These are phyloP conservation scores for Rattus norvegicus DNA, from an alignment of 2,113 vertebrate genomes.

Conservation along the genomic window DNA sequence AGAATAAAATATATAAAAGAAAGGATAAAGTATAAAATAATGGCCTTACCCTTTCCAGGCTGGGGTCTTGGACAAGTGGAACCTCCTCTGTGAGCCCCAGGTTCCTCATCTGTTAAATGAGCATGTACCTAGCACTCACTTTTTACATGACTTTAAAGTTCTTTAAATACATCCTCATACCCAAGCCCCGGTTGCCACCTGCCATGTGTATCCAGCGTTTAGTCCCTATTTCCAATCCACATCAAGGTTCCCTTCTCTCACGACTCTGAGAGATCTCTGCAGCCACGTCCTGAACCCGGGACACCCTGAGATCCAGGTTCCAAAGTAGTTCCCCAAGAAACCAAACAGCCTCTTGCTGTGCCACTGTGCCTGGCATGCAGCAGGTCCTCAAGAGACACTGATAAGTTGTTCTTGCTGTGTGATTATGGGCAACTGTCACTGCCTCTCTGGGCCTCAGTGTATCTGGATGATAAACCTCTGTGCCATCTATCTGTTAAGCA, in stretches of 20 bases:
- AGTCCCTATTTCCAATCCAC: neutral
- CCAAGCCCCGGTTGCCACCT: no score
- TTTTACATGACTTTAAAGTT: neutral
- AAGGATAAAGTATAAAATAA: neutral
- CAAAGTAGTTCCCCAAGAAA: neutral
- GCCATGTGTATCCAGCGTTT: neutral
- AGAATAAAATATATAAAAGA: neutral
- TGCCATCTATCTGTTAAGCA: neutral
- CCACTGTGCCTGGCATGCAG: fast-evolving
- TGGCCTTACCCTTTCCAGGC: neutral
- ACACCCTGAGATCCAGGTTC: neutral
- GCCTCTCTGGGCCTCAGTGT: neutral
- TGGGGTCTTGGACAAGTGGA: neutral
- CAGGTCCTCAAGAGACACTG: neutral
- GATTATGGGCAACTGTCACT: neutral
- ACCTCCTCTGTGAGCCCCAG: neutral
- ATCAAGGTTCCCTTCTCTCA: neutral
- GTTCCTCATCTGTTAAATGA: slow-evolving; percentile 24
- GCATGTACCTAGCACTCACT: neutral
- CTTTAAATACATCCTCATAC: neutral
- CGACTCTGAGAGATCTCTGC: neutral
- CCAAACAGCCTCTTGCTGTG: neutral
- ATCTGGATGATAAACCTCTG: neutral
- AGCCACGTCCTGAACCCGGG: neutral
- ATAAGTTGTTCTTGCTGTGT: neutral